phyloP scores from a whole-genome alignment of 2,888 invertebrate genomes.

The Tridacna gigas region DNA sequence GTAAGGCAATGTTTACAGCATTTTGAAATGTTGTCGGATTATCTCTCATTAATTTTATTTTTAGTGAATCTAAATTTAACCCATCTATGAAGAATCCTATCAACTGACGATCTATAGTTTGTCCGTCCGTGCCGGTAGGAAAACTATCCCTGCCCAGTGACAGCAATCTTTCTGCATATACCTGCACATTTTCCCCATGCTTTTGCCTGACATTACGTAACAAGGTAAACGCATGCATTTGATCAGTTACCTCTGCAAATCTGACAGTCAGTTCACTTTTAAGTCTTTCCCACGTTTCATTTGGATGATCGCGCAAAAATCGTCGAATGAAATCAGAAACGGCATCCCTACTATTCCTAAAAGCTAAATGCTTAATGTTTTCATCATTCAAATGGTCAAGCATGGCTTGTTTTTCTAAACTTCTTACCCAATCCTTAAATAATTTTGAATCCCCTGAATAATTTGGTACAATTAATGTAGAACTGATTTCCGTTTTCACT shows the following conservation, averaged over 20 bases:
- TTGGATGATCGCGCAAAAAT: background rate
- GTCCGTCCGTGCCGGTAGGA: background rate
- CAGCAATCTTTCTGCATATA: slow-evolving; percentile 49
- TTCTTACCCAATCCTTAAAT: background rate
- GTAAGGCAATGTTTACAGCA: slow-evolving; percentile 16
- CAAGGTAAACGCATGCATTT: slow-evolving; percentile 47
- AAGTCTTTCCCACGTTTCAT: background rate
- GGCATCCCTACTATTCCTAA: background rate
- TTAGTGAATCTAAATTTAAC: slow-evolving; percentile 26
- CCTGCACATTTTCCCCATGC: slow-evolving; percentile 36
- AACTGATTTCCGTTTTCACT: no score
- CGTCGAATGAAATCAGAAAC: slow-evolving; percentile 8
- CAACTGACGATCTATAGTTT: slow-evolving; percentile 37
- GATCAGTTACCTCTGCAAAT: slow-evolving; percentile 41
- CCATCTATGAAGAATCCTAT: slow-evolving; percentile 49
- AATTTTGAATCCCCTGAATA: background rate
- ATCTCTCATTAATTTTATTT: slow-evolving; percentile 50
- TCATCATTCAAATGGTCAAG: slow-evolving; percentile 5
- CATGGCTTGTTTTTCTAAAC: slow-evolving; percentile 4
- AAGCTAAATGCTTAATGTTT: background rate
- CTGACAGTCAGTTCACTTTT: slow-evolving; percentile 24
- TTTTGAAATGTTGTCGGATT: slow-evolving; percentile 10
- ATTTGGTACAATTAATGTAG: no score
- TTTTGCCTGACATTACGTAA: slow-evolving; percentile 43
- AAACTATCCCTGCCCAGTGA: slow-evolving; percentile 37